Percentiles rank a stretch among this genome's conserved stretches.
Evolutionary conservation across 1,140 invertebrate genomes (phyloP).

Genomic region (Phymorhynchus buccinoides): DNA sequence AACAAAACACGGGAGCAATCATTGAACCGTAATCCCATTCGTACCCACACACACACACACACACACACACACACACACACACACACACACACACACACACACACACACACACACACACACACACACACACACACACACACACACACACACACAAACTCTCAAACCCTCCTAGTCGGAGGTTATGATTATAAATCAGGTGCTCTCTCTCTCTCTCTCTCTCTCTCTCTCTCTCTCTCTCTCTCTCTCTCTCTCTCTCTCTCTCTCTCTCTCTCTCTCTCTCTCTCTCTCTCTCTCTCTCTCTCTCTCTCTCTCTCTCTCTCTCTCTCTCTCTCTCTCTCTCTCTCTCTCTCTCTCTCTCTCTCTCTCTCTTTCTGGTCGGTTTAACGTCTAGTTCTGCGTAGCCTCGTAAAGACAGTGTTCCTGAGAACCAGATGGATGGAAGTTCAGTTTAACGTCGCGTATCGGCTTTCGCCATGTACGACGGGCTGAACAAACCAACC

Average conservation of each 20-base stretch:
- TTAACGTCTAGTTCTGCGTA: too few species aligned
- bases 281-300: background rate
- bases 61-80: background rate
- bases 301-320: background rate
- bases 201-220: background rate
- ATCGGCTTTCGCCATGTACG: too few species aligned
- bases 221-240: background rate
- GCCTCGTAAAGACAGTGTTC: too few species aligned
- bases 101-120: constrained; percentile 13
- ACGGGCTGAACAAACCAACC: too few species aligned
- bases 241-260: background rate
- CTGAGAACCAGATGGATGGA: too few species aligned
- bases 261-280: background rate
- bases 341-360: too few species aligned
- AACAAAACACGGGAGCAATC: too few species aligned
- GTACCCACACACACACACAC: too few species aligned
- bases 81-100: constrained; percentile 9
- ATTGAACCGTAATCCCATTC: too few species aligned
- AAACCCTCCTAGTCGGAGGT: background rate
- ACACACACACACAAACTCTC: background rate
- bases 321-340: background rate
- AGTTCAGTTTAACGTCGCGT: too few species aligned
- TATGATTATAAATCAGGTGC: background rate
- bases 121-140: constrained; percentile 20
- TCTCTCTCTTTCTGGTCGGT: too few species aligned